Conservation (phyloP, 2,888 invertebrate genomes). For the Harpalus rubripes region DNA sequence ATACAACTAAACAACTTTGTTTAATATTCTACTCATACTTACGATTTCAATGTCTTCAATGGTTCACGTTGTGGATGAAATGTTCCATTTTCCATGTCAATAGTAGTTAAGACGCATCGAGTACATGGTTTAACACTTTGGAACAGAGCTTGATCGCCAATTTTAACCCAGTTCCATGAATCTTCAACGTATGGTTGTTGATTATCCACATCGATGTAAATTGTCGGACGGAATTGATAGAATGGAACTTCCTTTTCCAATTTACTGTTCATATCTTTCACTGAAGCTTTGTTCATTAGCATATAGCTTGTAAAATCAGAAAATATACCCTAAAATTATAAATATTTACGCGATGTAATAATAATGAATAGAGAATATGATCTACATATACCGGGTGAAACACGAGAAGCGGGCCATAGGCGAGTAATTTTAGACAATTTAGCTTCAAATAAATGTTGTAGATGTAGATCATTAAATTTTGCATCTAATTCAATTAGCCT, state of each 20-base stretch:
- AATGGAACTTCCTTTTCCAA: conserved; percentile 76
- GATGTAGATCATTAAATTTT: too few relatives aligned
- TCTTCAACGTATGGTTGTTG: conserved; percentile 78
- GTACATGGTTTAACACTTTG: conserved; percentile 80
- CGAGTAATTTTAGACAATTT: too few relatives aligned
- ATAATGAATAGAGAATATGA: too few relatives aligned
- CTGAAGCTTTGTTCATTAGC: conserved; percentile 79
- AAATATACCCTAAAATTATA: conserved; percentile 77
- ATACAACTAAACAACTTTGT: too few relatives aligned
- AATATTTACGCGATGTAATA: too few relatives aligned
- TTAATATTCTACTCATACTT: conserved; percentile 67
- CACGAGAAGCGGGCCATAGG: too few relatives aligned
- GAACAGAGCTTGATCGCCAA: conserved; percentile 78
- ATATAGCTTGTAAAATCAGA: conserved; percentile 80
- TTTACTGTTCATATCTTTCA: conserved; percentile 78
- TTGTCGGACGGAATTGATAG: conserved; percentile 80
- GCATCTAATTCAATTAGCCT: too few relatives aligned
- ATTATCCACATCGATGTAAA: conserved; percentile 77
- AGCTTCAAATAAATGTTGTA: too few relatives aligned
- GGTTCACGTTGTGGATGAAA: conserved; percentile 78
- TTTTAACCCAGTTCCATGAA: conserved; percentile 80
- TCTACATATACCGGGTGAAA: too few relatives aligned
- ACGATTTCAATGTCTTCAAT: conserved; percentile 79
- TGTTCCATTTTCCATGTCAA: conserved; percentile 78
- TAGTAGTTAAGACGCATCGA: conserved; percentile 77